These are phyloP conservation scores for Diorhabda elongata DNA, from an alignment of 1,140 invertebrate genomes.

Conservation along the genomic window DNA sequence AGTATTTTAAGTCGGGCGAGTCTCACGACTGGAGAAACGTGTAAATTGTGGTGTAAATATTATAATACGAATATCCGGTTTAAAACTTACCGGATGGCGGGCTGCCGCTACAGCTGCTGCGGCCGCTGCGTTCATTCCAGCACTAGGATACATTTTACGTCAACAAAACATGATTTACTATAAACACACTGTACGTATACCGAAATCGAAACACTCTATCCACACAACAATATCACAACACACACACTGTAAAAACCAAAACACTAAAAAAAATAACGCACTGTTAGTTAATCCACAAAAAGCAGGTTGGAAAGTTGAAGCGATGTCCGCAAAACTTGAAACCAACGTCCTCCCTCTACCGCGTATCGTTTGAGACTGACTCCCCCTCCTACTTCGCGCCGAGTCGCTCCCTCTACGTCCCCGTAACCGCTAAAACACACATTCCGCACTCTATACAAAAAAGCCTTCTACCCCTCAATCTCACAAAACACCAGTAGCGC, in stretches of 20 bases:
- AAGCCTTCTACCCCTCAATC: constrained; percentile 37
- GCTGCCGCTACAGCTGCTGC: constrained; percentile 57
- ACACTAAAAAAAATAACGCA: not conserved
- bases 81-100: constrained; percentile 54
- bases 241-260: constrained; percentile 18
- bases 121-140: constrained; percentile 58
- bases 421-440: constrained; percentile 44
- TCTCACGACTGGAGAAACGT: not conserved
- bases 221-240: constrained; percentile 9
- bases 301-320: not conserved
- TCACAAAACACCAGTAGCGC: constrained; percentile 36
- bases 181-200: constrained; percentile 7
- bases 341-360: constrained; percentile 28
- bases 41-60: not conserved
- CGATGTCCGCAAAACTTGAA: constrained; percentile 5
- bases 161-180: constrained; percentile 39
- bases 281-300: constrained; percentile 10
- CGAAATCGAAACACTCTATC: constrained; percentile 11
- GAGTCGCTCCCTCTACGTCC: constrained; percentile 21
- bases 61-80: not conserved
- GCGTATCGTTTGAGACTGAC: constrained; percentile 7
- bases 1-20: too few species aligned
- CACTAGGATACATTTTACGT: constrained; percentile 55
- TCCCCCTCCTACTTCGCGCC: constrained; percentile 16
- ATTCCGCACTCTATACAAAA: constrained; percentile 42